These are phyloP conservation scores for Tachina lurida DNA, from an alignment of 2,888 invertebrate species.

Conservation along the genomic window DNA sequence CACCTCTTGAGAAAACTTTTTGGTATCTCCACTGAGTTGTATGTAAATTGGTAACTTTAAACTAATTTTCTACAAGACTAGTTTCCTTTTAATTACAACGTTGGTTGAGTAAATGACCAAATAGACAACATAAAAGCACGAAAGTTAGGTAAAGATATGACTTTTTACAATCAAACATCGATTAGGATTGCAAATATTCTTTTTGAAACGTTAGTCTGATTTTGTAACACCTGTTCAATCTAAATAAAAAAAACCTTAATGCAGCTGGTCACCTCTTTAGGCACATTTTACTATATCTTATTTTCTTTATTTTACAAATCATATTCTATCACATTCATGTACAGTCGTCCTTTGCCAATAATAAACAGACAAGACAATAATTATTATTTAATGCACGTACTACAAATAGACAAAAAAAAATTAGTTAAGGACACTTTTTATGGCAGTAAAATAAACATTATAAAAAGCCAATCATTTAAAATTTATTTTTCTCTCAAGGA, in stretches of 20 bases:
- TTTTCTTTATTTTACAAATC: conserved; percentile 17
- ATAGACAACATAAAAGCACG: too few relatives aligned
- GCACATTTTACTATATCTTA: background rate
- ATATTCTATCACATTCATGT: conserved; percentile 24
- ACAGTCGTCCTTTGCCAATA: conserved; percentile 43
- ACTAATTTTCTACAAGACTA: too few relatives aligned
- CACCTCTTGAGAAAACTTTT: too few relatives aligned
- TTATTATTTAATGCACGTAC: conserved; percentile 39
- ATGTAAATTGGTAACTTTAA: too few relatives aligned
- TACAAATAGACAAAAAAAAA: conserved; percentile 36
- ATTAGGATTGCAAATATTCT: too few relatives aligned
- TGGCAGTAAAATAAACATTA: conserved; percentile 8
- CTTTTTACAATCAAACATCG: too few relatives aligned
- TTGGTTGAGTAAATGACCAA: too few relatives aligned
- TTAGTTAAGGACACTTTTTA: conserved; percentile 39
- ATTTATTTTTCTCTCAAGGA: conserved; percentile 18
- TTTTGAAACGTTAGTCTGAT: background rate
- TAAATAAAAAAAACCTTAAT: background rate
- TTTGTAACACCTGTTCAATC: background rate
- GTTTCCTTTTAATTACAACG: too few relatives aligned
- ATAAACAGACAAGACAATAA: conserved; percentile 38
- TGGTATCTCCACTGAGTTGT: too few relatives aligned
- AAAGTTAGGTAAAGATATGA: too few relatives aligned
- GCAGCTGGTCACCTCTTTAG: conserved; percentile 37
- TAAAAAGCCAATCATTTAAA: conserved; percentile 41